Percentiles rank a stretch among this genome's conserved stretches.
phyloP scores from a whole-genome alignment of 2,888 invertebrate species.

The Tetranychus truncatus region DNA sequence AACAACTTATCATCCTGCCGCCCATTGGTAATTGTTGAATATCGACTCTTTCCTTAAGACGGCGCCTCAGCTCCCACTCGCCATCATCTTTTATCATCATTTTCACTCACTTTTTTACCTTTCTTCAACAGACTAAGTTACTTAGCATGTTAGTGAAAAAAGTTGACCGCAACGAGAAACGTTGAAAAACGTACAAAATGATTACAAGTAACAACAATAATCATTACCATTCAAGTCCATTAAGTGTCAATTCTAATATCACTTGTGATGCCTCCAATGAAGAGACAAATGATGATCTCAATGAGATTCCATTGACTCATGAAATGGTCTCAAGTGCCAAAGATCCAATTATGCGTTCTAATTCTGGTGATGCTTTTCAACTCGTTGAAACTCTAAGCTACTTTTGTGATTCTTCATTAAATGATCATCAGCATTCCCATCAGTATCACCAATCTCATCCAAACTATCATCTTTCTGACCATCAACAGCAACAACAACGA shows the following conservation, averaged over 20 bases:
- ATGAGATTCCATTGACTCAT: background rate
- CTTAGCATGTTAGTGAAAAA: no score
- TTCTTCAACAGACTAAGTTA: background rate
- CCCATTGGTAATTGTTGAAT: no score
- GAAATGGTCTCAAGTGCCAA: slow-evolving; percentile 5
- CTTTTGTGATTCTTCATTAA: background rate
- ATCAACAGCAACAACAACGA: background rate
- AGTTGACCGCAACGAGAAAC: no score
- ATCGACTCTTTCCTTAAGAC: background rate
- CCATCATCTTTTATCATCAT: background rate
- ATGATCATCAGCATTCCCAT: background rate
- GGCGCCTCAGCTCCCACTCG: background rate
- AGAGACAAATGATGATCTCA: background rate
- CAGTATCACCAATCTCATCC: background rate
- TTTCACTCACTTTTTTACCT: background rate
- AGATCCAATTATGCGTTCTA: background rate
- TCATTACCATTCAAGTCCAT: background rate
- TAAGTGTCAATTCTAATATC: background rate
- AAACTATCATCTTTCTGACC: background rate
- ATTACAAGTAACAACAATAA: background rate
- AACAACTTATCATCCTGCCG: background rate
- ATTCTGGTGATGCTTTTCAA: background rate
- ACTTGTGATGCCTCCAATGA: background rate
- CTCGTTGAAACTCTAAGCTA: background rate
- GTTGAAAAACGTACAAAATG: background rate